phyloP scores from a whole-genome alignment of 2,888 invertebrate species.

The Drosophila nr. fundita region DNA sequence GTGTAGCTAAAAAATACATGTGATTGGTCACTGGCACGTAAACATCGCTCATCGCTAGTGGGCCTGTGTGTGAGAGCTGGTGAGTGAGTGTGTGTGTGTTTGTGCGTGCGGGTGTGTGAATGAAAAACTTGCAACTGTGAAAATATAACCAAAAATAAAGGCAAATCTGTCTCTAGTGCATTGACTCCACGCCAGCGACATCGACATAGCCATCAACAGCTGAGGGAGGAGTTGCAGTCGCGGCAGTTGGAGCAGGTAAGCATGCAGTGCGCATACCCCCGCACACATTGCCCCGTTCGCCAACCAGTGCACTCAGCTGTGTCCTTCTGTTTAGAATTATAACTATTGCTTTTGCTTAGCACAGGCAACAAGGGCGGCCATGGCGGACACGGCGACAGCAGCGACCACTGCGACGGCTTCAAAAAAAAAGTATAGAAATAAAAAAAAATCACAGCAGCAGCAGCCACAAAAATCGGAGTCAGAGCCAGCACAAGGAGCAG shows the following conservation, averaged over 20 bases:
- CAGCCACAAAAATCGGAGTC: conserved; percentile 30
- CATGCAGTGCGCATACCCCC: conserved; percentile 2
- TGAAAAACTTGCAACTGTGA: conserved; percentile 75
- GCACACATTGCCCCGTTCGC: background rate
- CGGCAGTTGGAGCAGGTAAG: conserved; percentile 47
- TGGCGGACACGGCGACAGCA: conserved; percentile 67
- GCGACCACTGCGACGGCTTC: conserved; percentile 47
- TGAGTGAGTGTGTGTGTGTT: conserved; percentile 44
- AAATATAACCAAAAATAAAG: conserved; percentile 77
- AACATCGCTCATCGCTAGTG: conserved; percentile 36
- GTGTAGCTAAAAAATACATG: conserved; percentile 15
- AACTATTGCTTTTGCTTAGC: conserved; percentile 17
- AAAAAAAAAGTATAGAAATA: conserved; percentile 66
- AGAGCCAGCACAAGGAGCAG: conserved; percentile 17
- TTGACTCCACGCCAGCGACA: conserved; percentile 43
- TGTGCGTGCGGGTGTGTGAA: conserved; percentile 63
- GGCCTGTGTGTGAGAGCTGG: conserved; percentile 41
- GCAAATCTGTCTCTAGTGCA: conserved; percentile 36
- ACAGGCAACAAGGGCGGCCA: conserved; percentile 35
- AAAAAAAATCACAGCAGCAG: conserved; percentile 56
- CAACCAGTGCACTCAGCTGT: conserved; percentile 48
- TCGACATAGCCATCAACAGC: conserved; percentile 26
- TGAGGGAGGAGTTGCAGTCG: conserved; percentile 26
- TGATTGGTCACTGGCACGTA: conserved; percentile 20
- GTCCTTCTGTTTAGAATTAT: conserved; percentile 27